A percentile compares a stretch with the other conserved stretches of the same genome.
These are phyloP conservation scores for Anas bernieri DNA, from an alignment of 2,797 vertebrate species.

Conservation along the genomic window DNA sequence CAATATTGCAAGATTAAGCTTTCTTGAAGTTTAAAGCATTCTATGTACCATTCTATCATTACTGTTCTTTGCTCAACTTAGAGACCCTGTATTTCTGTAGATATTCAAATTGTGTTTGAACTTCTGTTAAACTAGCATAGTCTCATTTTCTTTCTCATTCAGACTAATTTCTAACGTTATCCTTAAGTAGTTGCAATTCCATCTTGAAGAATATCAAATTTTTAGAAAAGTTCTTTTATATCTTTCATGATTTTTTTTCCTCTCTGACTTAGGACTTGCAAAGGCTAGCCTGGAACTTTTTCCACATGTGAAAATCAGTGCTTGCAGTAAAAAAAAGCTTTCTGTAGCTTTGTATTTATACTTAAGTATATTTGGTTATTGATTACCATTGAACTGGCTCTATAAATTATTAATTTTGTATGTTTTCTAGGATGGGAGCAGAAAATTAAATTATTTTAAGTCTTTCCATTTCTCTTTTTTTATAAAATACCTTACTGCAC, in stretches of 20 bases:
- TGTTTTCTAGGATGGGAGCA: accelerated
- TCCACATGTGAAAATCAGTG: neutral
- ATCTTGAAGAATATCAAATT: neutral
- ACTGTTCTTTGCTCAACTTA: neutral
- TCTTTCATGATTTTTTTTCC: neutral
- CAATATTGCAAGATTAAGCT: neutral
- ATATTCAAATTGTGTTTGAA: neutral
- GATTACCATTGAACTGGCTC: neutral
- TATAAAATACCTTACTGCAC: neutral
- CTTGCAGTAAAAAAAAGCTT: neutral
- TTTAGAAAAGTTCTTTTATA: neutral
- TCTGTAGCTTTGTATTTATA: neutral
- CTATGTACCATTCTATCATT: neutral
- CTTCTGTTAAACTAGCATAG: neutral
- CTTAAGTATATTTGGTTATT: neutral
- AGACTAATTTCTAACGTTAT: neutral
- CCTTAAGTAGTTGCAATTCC: neutral
- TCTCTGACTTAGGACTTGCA: neutral
- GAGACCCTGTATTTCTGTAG: neutral
- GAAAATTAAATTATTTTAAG: neutral
- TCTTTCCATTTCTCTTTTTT: neutral
- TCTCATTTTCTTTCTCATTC: neutral
- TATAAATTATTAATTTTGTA: neutral
- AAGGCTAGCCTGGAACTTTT: neutral
- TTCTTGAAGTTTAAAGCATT: neutral